A percentile compares a stretch with the other conserved stretches of the same genome.
These are phyloP conservation scores for Sycophila sp. DNA, from an alignment of 1,140 invertebrate species.

Conservation along the genomic window DNA sequence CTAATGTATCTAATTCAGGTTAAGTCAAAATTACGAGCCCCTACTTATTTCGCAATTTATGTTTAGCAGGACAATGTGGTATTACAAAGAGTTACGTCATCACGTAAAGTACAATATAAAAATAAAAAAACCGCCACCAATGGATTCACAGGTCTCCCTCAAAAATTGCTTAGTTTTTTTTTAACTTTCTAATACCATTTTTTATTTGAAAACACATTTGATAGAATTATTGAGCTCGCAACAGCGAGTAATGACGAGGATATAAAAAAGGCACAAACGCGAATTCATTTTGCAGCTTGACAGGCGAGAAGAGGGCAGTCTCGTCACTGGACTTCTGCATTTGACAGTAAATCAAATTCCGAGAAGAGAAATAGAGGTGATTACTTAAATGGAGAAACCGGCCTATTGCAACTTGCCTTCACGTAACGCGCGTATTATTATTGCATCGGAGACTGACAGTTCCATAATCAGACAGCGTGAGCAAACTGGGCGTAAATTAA, in stretches of 20 bases:
- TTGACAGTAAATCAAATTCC: slow-evolving; percentile 21
- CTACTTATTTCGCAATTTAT: too few relatives aligned
- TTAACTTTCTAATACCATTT: too few relatives aligned
- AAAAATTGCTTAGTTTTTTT: too few relatives aligned
- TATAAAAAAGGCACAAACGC: slow-evolving; percentile 24
- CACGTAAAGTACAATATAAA: too few relatives aligned
- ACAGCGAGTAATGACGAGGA: slow-evolving; percentile 3
- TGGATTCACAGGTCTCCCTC: too few relatives aligned
- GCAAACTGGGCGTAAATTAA: neutral
- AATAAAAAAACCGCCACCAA: too few relatives aligned
- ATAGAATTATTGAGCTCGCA: slow-evolving; percentile 14
- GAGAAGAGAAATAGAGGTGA: neutral
- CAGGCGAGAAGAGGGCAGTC: neutral
- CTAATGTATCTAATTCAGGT: too few relatives aligned
- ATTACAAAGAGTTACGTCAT: too few relatives aligned
- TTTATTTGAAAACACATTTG: too few relatives aligned
- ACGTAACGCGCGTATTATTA: neutral
- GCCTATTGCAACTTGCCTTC: neutral
- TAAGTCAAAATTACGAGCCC: too few relatives aligned
- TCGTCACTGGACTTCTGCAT: slow-evolving; percentile 9
- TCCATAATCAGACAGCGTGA: neutral
- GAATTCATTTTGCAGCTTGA: neutral
- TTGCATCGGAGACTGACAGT: neutral
- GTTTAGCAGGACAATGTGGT: too few relatives aligned
- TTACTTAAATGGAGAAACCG: too few relatives aligned